Evolutionary conservation across 2,888 invertebrate species (phyloP).

Genomic region (Lepas anatifera): DNA sequence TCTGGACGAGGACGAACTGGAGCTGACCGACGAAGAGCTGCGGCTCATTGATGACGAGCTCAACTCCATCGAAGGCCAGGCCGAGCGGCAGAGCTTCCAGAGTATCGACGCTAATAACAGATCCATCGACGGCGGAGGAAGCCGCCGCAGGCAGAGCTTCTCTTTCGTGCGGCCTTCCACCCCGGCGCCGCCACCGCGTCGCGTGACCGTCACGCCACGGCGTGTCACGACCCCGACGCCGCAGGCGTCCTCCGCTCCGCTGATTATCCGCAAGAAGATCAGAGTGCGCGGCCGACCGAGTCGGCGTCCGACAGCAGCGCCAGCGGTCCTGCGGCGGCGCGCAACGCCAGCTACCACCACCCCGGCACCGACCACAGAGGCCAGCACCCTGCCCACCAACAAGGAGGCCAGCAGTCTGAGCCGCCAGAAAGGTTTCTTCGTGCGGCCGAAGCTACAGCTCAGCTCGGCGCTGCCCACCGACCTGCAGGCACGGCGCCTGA

Average conservation of each 20-base stretch:
- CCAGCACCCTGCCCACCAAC: conserved; percentile 8
- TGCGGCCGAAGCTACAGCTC: conserved; percentile 7
- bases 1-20: neutral
- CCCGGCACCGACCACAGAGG: neutral
- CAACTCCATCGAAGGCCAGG: neutral
- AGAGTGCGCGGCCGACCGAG: neutral
- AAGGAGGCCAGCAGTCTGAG: neutral
- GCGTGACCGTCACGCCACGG: neutral
- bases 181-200: neutral
- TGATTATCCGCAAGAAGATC: neutral
- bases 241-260: neutral
- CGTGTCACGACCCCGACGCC: neutral
- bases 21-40: neutral
- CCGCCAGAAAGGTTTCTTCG: conserved; percentile 8
- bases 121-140: neutral
- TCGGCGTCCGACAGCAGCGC: neutral
- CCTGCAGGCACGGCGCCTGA: neutral
- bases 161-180: too few relatives aligned
- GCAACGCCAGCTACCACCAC: neutral
- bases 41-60: neutral
- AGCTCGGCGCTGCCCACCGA: neutral
- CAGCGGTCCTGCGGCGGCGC: too few relatives aligned
- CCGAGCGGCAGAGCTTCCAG: neutral
- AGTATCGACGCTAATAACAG: neutral
- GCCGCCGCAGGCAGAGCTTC: neutral